Evolutionary conservation across 1,140 invertebrate species (phyloP), one percentile per base, ranked within the genome.

Genomic region (Dendrolimus punctatus): DNA sequence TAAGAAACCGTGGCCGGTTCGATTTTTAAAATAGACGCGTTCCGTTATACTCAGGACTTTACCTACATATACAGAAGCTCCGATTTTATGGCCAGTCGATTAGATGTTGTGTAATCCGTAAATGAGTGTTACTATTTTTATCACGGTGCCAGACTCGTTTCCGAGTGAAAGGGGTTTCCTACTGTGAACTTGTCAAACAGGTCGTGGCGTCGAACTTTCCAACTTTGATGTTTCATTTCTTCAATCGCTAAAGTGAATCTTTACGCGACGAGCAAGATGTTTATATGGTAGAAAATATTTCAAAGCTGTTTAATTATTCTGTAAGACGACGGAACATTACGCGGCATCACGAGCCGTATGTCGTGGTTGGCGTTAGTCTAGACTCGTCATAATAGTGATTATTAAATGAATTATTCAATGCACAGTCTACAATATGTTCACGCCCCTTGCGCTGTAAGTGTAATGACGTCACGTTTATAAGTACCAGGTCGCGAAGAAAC

Each of bases 11-110:
- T 58, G 58, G 66, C 59, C 64, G 69, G 66, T 83, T 78, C 71
- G 68, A 73, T 83, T 80, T 80, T 78, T 71, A 69, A 79, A 79
- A 76, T 74, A 75, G 73, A 72, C 66, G 51, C 70, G 68, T 70
- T 75, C 76, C 73, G 72, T 80, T 77, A 77, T 64, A 69, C 58
- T 60, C 61, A 55, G 52, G 54, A 60, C 48, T 47, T 2, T 23
- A 23, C 23, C 23, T 23, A 23, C 23, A 23, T 23, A 57, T 58
- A 63, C 60, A 62, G 57, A 44, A 57, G 58, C 59, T 44, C 57
- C 51, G 66, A 76, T 73, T 23, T 78, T 76, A 75, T 72, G 63
- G 57, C 40, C 61, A 56, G 58, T 66, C 69, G 71, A 74, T 76
- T 75, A 76, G 67, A 63, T 62, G 65, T 71, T 67, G 66, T 70